Evolutionary conservation across 2,797 vertebrate genomes (phyloP).

Genomic region (Muscicapa comitata): DNA sequence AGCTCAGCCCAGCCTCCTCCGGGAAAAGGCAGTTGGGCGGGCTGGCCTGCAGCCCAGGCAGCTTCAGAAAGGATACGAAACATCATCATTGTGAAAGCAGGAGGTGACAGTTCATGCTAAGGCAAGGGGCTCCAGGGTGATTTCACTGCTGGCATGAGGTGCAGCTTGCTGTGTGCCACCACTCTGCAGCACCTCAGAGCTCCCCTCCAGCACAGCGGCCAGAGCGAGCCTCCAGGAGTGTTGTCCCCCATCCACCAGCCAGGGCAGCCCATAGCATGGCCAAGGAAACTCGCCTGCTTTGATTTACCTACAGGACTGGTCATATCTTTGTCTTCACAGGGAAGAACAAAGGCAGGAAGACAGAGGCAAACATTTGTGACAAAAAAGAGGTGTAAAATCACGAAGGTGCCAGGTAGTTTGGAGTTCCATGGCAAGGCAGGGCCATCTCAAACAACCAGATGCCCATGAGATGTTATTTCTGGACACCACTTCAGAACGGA

Average conservation of each 20-base stretch:
- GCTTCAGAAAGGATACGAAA: background rate
- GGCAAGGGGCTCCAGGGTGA: background rate
- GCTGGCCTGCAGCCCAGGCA: background rate
- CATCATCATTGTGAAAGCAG: background rate
- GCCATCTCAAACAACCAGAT: constrained; percentile 9
- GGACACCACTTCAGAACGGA: constrained; percentile 24
- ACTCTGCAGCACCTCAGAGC: background rate
- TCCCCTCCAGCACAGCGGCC: rapidly evolving
- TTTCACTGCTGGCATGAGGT: background rate
- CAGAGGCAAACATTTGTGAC: background rate
- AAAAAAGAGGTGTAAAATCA: background rate
- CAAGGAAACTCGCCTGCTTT: background rate
- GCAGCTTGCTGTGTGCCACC: background rate
- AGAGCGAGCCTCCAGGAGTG: rapidly evolving
- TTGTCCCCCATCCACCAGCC: background rate
- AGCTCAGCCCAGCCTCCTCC: background rate
- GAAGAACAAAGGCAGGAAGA: background rate
- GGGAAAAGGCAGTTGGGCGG: rapidly evolving
- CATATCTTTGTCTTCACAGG: background rate
- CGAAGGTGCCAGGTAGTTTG: background rate
- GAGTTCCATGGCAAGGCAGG: background rate
- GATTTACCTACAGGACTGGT: background rate
- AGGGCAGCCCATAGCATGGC: background rate
- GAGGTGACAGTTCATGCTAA: background rate
- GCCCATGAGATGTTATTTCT: constrained; percentile 40